phyloP scores from a whole-genome alignment of 2,113 vertebrate species.

The Uria lomvia region DNA sequence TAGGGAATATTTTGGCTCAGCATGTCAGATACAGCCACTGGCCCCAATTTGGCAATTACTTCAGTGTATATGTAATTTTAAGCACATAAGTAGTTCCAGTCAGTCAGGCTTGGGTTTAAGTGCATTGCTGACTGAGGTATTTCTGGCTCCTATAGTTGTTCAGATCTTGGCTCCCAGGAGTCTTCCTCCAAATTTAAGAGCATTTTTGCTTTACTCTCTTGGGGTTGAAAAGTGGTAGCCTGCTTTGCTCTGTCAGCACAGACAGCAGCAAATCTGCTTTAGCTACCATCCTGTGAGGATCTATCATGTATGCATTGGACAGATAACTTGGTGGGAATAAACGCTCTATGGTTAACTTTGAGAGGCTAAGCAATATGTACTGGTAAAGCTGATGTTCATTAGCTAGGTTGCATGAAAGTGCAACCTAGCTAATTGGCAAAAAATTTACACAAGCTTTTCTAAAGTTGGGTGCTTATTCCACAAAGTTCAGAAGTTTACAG shows the following conservation, averaged over 20 bases:
- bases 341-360: background rate
- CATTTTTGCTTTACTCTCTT: background rate
- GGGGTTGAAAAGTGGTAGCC: background rate
- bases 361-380: background rate
- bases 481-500: background rate
- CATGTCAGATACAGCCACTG: background rate
- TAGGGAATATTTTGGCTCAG: background rate
- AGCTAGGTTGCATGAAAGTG: background rate
- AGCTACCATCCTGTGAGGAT: background rate
- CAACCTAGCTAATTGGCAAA: background rate
- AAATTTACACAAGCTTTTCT: background rate
- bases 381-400: background rate
- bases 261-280: background rate
- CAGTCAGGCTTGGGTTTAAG: background rate
- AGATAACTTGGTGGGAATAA: background rate
- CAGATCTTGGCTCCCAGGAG: background rate
- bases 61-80: constrained; percentile 6
- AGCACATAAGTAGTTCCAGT: constrained; percentile 21
- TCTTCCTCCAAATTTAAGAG: constrained; percentile 17
- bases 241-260: background rate
- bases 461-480: background rate
- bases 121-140: background rate
- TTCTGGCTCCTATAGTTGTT: background rate
- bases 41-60: background rate
- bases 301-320: background rate